Evolutionary conservation across 2,797 vertebrate genomes (phyloP), one percentile per base, ranked within the genome.

Genomic region (Trematomus bernacchii): DNA sequence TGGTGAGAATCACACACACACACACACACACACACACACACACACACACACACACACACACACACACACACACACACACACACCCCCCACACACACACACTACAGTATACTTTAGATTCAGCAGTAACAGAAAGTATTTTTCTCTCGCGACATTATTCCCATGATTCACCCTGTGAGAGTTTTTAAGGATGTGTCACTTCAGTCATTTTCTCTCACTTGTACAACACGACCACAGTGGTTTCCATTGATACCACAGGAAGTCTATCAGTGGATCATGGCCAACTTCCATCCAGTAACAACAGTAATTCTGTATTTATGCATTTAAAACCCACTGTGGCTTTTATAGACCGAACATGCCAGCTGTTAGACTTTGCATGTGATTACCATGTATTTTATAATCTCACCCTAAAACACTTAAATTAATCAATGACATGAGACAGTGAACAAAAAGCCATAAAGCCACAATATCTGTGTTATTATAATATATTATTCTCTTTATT

Each of bases 1-100:
- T 99, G 97, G 98, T 99, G 94, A 97, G 97, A 62, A 52, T 27
- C 67, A 48, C 64, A 13, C 5, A 40, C 52, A 30, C 55, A 58
- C 47, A 63, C 43, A 51, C 70, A 59, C 66, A 54, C 33, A 44
- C 50, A 23, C 58, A 61, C 50, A 63, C 43, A 47, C 71, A 63
- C 67, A 59, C 50, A 67, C 55, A 53, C 21, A 27, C 27, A 27
- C 3, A 27, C 27, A 27, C 23, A 27, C 23, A 27, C 23, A 27
- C 3, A 27, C 23, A 27, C 27, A 27, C 23, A 27, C 23, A 27
- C 3, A 27, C 23, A 27, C 23, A 3, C 23, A 27, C 23, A 27
- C 3, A 27, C 23, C 30, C 30, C 30, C 5, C 58, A 59, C 48
- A 58, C 47, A 27, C 70, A 63, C 50, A 51, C 72, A 67, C 46